Base-by-base conservation (phyloP, 2,797 vertebrate species). In the Lepus oiostolus region DNA sequence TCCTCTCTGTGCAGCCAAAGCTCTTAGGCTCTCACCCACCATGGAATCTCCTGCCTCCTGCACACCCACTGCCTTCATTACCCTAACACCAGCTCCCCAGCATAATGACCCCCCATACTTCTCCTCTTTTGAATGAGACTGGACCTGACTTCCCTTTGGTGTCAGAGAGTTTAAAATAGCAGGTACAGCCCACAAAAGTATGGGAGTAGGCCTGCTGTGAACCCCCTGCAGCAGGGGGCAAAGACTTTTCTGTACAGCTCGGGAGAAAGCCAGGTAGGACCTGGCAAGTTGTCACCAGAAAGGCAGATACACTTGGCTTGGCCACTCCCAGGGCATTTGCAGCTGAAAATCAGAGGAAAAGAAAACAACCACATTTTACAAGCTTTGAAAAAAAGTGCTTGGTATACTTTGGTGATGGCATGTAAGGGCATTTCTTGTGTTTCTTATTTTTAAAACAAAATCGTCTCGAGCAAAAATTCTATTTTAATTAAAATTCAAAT, bases 401-500 rank as follows among this genome's bases (percentile, higher is more conserved):
- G 22, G 14, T 74, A 30, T 71, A 47, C 21, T 42, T 75, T 71
- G 47, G 70, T 28, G 30, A 86, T 7, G 47, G n/a, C 35, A 21
- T 26, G 9, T 72, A 85, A 91, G 26, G 91, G 82, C 42, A 85
- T 75, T 84, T 87, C 32, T 67, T 67, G 92, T 67, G 67, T 62
- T 86, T 68, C 76, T 96, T 88, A 86, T n/a, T 90, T 87, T 92
- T 65, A 94, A 67, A 88, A 62, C 85, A 85, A 83, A 85, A 72
- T 79, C 76, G 71, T 94, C 65, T 71, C 22, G n/a, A 74, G 21
- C 24, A 82, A 84, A 58, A 94, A 60, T 68, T 92, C 60, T 60
- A 62, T 93, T 96, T 94, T 89, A 95, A 95, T 95, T 90, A 95
- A 87, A 91, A 95, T 93, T 90, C 83, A 89, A 88, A 91, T 72